These are phyloP conservation scores for Himalopsyche kuldschensis DNA, from an alignment of 2,888 invertebrate genomes.

Conservation along the genomic window DNA sequence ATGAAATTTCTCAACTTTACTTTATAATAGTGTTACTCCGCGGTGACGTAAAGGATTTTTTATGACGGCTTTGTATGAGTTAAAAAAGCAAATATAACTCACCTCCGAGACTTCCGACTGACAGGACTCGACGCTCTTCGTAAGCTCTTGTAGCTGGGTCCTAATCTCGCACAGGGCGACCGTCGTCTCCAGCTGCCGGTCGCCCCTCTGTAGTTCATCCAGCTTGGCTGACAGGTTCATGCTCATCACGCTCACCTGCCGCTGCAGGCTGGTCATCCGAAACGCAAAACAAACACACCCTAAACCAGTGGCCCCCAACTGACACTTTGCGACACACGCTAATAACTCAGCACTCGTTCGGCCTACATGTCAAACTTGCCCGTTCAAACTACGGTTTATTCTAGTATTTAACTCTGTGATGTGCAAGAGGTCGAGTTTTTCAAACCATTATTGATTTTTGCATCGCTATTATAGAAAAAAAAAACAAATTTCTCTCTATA, in stretches of 20 bases:
- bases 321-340: not conserved
- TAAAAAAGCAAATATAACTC: constrained; percentile 39
- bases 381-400: not conserved
- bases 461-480: not conserved
- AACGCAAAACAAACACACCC: constrained; percentile 17
- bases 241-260: constrained; percentile 97
- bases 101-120: constrained; percentile 91
- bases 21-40: too few relatives aligned
- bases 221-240: constrained; percentile 93
- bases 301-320: not conserved
- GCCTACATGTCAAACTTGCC: not conserved
- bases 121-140: constrained; percentile 92
- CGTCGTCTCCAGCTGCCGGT: constrained; percentile 90
- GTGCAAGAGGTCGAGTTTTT: not conserved
- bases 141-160: constrained; percentile 88
- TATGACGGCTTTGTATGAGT: too few relatives aligned
- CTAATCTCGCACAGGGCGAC: constrained; percentile 93
- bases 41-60: too few relatives aligned
- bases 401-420: not conserved
- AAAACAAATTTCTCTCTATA: not conserved
- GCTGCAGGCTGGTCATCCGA: constrained; percentile 77
- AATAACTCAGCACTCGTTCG: not conserved
- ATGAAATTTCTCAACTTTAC: too few relatives aligned
- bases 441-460: not conserved
- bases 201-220: constrained; percentile 89